A percentile compares a stretch with the other conserved stretches of the same genome.
Conservation (phyloP, 2,888 invertebrate species). For the Lordiphosa fenestrarum region DNA sequence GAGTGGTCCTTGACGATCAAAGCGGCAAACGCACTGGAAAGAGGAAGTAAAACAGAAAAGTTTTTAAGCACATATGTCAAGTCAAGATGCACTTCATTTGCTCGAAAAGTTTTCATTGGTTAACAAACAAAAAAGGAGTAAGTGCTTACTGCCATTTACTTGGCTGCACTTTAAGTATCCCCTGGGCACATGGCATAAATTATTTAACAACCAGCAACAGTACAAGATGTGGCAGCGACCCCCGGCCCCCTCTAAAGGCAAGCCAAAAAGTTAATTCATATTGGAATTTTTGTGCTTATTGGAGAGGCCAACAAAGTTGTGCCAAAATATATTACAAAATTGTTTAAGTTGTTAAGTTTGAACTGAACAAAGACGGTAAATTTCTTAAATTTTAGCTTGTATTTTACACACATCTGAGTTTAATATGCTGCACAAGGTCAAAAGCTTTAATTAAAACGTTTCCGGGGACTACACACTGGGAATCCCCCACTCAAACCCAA, state of each 20-base stretch:
- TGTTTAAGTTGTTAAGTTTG: conserved; percentile 34
- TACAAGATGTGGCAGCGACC: conserved; percentile 42
- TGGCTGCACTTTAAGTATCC: conserved; percentile 57
- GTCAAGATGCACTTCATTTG: conserved; percentile 56
- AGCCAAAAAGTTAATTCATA: conserved; percentile 70
- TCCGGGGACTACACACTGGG: conserved; percentile 10
- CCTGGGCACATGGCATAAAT: conserved; percentile 59
- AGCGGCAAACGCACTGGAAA: conserved; percentile 87
- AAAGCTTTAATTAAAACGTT: conserved; percentile 43
- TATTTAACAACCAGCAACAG: conserved; percentile 51
- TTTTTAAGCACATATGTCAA: conserved; percentile 2
- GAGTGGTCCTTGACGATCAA: conserved; percentile 86
- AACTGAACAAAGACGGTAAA: too few relatives aligned
- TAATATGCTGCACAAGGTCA: conserved; percentile 29
- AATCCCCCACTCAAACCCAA: not conserved
- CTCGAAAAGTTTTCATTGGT: conserved; percentile 32
- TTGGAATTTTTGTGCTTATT: conserved; percentile 58
- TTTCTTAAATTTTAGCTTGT: too few relatives aligned
- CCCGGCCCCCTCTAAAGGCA: conserved; percentile 16
- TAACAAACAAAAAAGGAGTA: conserved; percentile 11
- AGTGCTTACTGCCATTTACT: conserved; percentile 43
- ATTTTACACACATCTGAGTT: conserved; percentile 1
- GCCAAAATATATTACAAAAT: conserved; percentile 55
- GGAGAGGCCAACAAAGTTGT: conserved; percentile 30
- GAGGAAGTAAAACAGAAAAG: not conserved